phyloP scores from a whole-genome alignment of 2,113 vertebrate species.

The Sialia sialis region DNA sequence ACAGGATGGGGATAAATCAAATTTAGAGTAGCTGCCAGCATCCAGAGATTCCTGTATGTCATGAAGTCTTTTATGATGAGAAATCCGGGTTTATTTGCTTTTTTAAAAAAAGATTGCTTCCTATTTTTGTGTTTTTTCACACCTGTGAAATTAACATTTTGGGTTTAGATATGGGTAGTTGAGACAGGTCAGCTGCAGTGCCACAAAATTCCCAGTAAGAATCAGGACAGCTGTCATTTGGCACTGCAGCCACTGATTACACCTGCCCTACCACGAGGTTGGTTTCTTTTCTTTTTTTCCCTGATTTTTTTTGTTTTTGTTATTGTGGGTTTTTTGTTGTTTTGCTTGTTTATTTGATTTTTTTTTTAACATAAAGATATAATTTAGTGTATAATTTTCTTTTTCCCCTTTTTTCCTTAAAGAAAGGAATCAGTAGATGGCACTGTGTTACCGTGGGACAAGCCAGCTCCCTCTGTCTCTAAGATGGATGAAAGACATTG shows the following conservation, averaged over 20 bases:
- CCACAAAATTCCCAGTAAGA: not conserved
- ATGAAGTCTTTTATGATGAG: not conserved
- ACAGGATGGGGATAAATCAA: not conserved
- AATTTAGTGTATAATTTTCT: not conserved
- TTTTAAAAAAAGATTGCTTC: not conserved
- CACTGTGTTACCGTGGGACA: not conserved
- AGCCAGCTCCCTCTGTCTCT: not conserved
- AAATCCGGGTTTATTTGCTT: not conserved
- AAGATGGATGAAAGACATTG: not conserved
- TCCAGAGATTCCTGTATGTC: not conserved
- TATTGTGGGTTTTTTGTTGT: accelerated
- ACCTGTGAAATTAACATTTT: not conserved
- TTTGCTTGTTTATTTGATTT: not conserved
- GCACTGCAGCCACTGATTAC: not conserved
- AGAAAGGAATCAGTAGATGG: conserved; percentile 57
- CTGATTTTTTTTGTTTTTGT: too few relatives aligned
- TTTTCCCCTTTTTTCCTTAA: too few relatives aligned
- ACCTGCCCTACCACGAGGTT: accelerated
- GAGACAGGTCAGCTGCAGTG: not conserved
- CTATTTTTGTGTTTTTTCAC: not conserved
- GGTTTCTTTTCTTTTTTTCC: too few relatives aligned
- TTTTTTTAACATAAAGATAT: not conserved
- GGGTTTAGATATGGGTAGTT: not conserved
- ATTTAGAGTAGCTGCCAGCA: not conserved
- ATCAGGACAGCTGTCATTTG: not conserved